phyloP scores from a whole-genome alignment of 2,797 vertebrate genomes.

The Pipistrellus pygmaeus region DNA sequence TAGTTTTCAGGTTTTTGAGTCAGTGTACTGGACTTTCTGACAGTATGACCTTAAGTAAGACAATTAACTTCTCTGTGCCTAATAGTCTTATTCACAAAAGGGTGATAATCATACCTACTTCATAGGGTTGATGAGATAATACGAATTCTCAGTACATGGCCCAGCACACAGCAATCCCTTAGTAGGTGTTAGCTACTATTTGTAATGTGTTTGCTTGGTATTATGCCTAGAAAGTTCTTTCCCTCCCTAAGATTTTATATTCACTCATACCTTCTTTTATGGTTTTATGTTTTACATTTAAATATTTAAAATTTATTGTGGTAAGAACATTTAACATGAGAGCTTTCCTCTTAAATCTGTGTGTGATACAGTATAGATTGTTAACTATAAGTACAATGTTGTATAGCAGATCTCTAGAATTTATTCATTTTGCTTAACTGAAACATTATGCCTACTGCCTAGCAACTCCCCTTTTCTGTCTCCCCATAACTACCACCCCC shows the following conservation, averaged over 20 bases:
- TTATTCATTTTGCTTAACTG: neutral
- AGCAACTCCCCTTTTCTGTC: neutral
- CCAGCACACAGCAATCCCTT: neutral
- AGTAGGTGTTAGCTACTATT: neutral
- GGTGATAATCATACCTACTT: neutral
- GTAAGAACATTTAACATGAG: constrained; percentile 13
- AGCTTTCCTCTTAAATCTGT: neutral
- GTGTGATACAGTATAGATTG: neutral
- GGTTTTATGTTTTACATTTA: neutral
- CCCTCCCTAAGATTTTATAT: neutral
- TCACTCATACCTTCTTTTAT: neutral
- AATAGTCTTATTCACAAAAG: constrained; percentile 13
- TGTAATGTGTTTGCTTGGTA: neutral
- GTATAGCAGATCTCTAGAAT: neutral
- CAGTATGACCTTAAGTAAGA: neutral
- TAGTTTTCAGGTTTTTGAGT: neutral
- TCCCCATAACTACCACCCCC: neutral
- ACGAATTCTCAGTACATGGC: neutral
- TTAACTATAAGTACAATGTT: neutral
- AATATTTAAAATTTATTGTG: neutral
- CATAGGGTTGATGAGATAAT: neutral
- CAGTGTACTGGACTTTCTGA: neutral
- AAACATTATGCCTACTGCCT: neutral
- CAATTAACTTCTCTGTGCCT: neutral
- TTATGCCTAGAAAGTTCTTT: neutral